Conservation (phyloP, 2,113 vertebrate genomes). For the Guaruba guarouba region DNA sequence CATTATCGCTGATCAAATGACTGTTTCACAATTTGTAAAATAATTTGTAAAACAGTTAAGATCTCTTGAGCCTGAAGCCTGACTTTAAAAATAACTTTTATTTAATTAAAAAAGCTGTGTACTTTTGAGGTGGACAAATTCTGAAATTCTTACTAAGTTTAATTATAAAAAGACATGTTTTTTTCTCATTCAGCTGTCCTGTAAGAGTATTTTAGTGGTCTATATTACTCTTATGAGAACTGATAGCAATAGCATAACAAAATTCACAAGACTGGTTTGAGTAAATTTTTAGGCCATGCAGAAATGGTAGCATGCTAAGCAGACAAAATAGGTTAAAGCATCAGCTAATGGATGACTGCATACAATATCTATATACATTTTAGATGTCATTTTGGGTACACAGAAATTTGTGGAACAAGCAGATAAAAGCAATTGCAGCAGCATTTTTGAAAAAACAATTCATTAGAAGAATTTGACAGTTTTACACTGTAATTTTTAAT, state of each 20-base stretch:
- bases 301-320: neutral
- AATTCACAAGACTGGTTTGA: neutral
- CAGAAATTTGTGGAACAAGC: slow-evolving; percentile 33
- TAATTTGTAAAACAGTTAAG: neutral
- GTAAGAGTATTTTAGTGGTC: neutral
- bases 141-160: neutral
- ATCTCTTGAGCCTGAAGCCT: neutral
- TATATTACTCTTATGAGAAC: neutral
- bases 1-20: neutral
- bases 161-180: neutral
- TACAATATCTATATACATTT: slow-evolving; percentile 9
- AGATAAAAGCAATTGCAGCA: slow-evolving; percentile 1
- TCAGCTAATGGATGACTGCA: neutral
- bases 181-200: neutral
- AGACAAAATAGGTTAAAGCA: slow-evolving; percentile 8
- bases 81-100: neutral
- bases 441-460: neutral
- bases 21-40: slow-evolving; percentile 21
- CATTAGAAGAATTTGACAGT: neutral
- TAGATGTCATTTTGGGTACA: slow-evolving; percentile 8
- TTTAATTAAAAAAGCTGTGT: neutral
- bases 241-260: neutral
- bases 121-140: neutral
- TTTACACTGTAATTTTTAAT: slow-evolving; percentile 20
- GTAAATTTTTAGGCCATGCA: neutral